Evolutionary conservation across 64 coral and sea anemone genomes (phyloP), one percentile per base, ranked within the genome.

Genomic region (Anthopleura sola): DNA sequence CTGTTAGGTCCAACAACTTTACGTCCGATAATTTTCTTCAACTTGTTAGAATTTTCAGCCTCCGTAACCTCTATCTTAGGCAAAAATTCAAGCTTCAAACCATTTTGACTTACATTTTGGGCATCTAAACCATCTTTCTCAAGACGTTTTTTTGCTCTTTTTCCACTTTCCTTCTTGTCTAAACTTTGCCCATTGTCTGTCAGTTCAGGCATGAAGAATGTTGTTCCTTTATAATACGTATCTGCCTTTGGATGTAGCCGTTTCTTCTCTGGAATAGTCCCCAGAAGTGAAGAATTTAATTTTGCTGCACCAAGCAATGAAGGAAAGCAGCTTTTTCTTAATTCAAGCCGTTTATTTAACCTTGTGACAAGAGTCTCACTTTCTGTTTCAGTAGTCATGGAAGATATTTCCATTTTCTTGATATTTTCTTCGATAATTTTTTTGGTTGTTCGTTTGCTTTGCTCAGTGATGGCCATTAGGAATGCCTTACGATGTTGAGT

Each of bases 271-370:
- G 11, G 0, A 39, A 53, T 6, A 23, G 51, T 83, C 20, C n/a
- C 79, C 39, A 21, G 20, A n/a, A 60, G 38, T 51, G n/a, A 82
- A 24, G 66, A 53, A 6, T 6, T 33, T n/a, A n/a, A n/a, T n/a
- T n/a, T n/a, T 24, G 3, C 66, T 32, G 51, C 36, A 31, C 85
- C 81, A 3, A 95, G 48, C 38, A 96, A 84, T 0, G 82, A 83
- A 0, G 94, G 94, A 80, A 96, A 96, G 6, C 68, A 87, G n/a
- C 94, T 96, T 55, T 86, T 88, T 0, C 38, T 38, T 14, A 83
- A 80, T 12, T 48, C 51, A 23, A 76, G 49, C 82, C 39, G 20
- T 60, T 51, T 92, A 64, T 96, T 96, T 5, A 92, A 53, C 46
- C 79, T 78, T 17, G 75, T 77, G 36, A 87, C 71, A 86, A 80